Conservation (phyloP, 2,797 vertebrate genomes). For the Platalea minor region DNA sequence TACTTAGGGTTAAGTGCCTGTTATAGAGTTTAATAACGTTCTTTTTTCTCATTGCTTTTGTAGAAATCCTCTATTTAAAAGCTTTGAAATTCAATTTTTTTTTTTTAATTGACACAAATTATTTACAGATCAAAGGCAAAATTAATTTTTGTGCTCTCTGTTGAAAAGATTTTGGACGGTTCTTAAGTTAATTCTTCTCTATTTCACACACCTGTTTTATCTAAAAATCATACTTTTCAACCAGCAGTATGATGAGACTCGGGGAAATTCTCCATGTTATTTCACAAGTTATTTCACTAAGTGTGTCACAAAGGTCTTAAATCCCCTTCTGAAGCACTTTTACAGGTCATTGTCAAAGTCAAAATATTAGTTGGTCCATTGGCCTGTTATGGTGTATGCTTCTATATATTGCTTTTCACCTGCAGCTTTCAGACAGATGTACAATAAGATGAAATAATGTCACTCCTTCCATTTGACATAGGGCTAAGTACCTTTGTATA, state of each 20-base stretch:
- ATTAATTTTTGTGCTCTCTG: background rate
- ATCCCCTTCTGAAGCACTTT: background rate
- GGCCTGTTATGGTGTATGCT: background rate
- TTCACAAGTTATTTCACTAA: background rate
- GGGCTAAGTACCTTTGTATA: background rate
- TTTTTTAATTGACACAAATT: background rate
- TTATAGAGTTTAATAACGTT: background rate
- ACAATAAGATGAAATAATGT: background rate
- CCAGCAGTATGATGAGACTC: background rate
- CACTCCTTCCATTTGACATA: background rate
- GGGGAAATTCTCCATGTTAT: background rate
- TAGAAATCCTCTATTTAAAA: background rate
- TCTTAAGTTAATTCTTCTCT: background rate
- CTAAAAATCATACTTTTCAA: background rate
- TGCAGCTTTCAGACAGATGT: background rate
- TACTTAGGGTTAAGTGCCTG: background rate
- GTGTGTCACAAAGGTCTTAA: background rate
- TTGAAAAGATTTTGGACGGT: background rate
- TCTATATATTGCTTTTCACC: background rate
- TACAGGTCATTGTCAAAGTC: constrained; percentile 3
- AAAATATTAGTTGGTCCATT: background rate
- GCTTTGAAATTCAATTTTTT: background rate
- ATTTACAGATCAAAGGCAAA: background rate
- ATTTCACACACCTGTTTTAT: background rate
- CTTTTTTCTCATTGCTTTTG: background rate